These are phyloP conservation scores for Acronicta leporina DNA, from an alignment of 2,888 invertebrate genomes.

Conservation along the genomic window DNA sequence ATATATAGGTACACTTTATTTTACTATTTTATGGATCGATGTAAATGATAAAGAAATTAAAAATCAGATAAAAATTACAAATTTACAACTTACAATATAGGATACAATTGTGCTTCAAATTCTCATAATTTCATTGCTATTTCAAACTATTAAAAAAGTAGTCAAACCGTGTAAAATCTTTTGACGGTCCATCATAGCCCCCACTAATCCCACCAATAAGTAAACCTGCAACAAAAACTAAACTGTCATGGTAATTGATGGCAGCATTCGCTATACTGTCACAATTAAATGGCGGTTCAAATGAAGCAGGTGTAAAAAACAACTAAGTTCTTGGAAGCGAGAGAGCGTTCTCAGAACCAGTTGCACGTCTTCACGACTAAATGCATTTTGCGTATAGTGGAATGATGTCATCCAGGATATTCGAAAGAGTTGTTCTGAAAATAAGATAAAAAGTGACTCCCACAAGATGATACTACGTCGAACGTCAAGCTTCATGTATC, in stretches of 20 bases:
- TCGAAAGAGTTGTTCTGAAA: slow-evolving; percentile 47
- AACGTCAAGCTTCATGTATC: slow-evolving; percentile 12
- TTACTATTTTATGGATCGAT: no score
- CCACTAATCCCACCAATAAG: slow-evolving; percentile 53
- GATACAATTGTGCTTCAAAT: no score
- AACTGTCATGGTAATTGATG: slow-evolving; percentile 77
- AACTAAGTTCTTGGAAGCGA: slow-evolving; percentile 73
- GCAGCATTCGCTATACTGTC: slow-evolving; percentile 68
- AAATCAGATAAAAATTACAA: no score
- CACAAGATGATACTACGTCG: slow-evolving; percentile 31
- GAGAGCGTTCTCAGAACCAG: slow-evolving; percentile 77
- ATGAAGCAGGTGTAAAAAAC: slow-evolving; percentile 79
- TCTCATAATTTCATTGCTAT: slow-evolving; percentile 19
- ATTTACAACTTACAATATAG: no score
- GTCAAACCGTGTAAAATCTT: slow-evolving; percentile 36
- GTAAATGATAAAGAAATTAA: no score
- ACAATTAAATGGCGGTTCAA: slow-evolving; percentile 75
- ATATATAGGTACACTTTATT: no score
- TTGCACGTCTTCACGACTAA: slow-evolving; percentile 58
- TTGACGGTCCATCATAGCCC: slow-evolving; percentile 25
- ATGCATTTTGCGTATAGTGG: slow-evolving; percentile 60
- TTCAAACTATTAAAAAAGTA: slow-evolving; percentile 30
- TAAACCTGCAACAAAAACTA: slow-evolving; percentile 49
- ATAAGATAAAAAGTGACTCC: slow-evolving; percentile 37
- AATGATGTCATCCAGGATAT: slow-evolving; percentile 73